Percentiles rank a stretch among this genome's conserved stretches.
phyloP scores from a whole-genome alignment of 1,140 invertebrate species.

The Zaprionus ornatus region DNA sequence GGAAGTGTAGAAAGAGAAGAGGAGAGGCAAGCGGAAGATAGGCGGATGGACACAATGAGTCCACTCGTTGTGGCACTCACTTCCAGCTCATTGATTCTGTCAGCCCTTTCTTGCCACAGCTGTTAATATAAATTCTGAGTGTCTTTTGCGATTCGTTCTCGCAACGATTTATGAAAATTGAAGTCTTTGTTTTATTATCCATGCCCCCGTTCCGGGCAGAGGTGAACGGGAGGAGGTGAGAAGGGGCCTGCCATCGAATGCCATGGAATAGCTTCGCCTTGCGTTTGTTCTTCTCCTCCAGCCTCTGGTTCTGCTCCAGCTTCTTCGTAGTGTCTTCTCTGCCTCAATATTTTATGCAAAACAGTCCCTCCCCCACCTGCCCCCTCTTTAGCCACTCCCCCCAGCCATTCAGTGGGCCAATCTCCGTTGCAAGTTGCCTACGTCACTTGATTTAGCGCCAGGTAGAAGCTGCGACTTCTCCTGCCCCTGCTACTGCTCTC shows the following conservation, averaged over 20 bases:
- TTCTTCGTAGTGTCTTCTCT: slow-evolving; percentile 19
- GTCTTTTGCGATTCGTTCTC: slow-evolving; percentile 31
- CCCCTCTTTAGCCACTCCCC: neutral
- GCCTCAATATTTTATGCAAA: slow-evolving; percentile 74
- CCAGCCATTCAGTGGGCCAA: slow-evolving; percentile 10
- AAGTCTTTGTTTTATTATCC: slow-evolving; percentile 76
- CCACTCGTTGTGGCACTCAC: slow-evolving; percentile 27
- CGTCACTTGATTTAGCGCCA: slow-evolving; percentile 32
- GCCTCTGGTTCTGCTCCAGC: neutral
- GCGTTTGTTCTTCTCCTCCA: neutral
- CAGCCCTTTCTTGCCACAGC: slow-evolving; percentile 51
- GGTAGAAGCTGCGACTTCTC: slow-evolving; percentile 1
- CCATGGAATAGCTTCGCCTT: neutral
- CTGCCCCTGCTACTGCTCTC: neutral
- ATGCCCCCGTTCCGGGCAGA: slow-evolving; percentile 5
- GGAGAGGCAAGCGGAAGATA: neutral
- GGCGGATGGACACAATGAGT: slow-evolving; percentile 11
- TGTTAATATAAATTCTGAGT: slow-evolving; percentile 72
- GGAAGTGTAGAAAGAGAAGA: neutral
- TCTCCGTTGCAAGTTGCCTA: slow-evolving; percentile 12
- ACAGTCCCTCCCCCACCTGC: slow-evolving; percentile 12
- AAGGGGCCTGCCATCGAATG: neutral
- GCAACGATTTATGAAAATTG: slow-evolving; percentile 79
- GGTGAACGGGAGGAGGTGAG: too few species aligned
- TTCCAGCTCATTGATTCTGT: slow-evolving; percentile 43